A percentile compares a stretch with the other conserved stretches of the same genome.
These are phyloP conservation scores for Octodon degus DNA, from an alignment of 2,113 vertebrate genomes.

Conservation along the genomic window DNA sequence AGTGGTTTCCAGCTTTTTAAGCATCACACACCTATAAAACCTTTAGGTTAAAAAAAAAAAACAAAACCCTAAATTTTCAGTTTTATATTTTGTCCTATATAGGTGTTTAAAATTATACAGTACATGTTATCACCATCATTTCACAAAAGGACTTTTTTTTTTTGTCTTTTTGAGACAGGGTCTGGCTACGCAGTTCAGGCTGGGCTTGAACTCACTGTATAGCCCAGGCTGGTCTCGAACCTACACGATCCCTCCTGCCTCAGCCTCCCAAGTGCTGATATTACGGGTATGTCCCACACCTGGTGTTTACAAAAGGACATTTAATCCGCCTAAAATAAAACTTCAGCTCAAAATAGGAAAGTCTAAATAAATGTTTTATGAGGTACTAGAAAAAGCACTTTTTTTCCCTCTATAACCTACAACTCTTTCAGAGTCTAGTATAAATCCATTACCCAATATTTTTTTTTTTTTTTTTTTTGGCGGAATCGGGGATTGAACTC, in stretches of 20 bases:
- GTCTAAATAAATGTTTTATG: background rate
- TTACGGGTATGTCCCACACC: no score
- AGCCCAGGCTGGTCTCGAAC: no score
- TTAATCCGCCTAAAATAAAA: conserved; percentile 61
- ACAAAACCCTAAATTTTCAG: background rate
- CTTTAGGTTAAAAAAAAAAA: background rate
- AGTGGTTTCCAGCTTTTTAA: background rate
- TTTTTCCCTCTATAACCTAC: background rate
- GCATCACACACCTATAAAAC: background rate
- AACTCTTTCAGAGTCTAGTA: background rate
- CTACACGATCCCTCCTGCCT: no score
- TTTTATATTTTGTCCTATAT: background rate
- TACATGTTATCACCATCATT: background rate
- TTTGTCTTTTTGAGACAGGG: no score
- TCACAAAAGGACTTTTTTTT: conserved; percentile 19
- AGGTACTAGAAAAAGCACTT: background rate
- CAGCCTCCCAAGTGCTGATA: no score
- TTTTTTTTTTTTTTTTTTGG: no score
- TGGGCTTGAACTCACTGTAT: no score
- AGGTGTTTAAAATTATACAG: background rate
- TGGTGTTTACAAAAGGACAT: background rate
- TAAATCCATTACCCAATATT: background rate
- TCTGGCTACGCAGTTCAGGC: no score
- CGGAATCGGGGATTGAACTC: no score
- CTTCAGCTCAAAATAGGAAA: background rate